Conservation (phyloP, 37 sponge, comb jelly and placozoan genomes). For the Tethya wilhelma region DNA sequence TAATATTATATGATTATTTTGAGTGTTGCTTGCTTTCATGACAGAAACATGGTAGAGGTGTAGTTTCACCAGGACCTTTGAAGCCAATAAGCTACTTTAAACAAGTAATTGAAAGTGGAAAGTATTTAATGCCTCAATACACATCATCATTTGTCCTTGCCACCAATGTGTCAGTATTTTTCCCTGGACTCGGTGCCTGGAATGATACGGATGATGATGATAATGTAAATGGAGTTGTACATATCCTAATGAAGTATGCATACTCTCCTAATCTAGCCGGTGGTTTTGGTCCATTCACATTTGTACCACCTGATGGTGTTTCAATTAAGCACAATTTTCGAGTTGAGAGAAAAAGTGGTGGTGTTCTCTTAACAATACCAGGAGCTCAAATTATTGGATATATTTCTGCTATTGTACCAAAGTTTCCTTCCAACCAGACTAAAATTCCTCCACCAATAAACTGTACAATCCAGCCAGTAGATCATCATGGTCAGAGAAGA, state of each 20-base stretch:
- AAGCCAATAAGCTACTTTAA: slow-evolving; percentile 5
- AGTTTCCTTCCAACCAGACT: slow-evolving; percentile 8
- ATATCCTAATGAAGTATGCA: slow-evolving; percentile 33
- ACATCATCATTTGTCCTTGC: slow-evolving; percentile 15
- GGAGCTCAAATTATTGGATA: slow-evolving; percentile 28
- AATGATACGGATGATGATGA: background rate
- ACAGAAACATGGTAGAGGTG: slow-evolving; percentile 6
- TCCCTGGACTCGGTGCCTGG: slow-evolving; percentile 16
- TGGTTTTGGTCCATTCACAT: slow-evolving; percentile 18
- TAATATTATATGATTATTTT: background rate
- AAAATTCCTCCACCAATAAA: too few relatives aligned
- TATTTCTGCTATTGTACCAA: background rate
- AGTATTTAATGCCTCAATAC: slow-evolving; percentile 23
- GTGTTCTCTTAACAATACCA: slow-evolving; percentile 5
- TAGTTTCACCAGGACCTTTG: slow-evolving; percentile 31
- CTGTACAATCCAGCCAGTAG: too few relatives aligned
- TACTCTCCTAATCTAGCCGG: slow-evolving; percentile 20
- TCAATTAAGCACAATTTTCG: background rate
- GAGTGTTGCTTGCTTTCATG: background rate
- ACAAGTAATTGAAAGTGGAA: slow-evolving; percentile 3
- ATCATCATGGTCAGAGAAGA: too few relatives aligned
- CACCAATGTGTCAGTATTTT: slow-evolving; percentile 9
- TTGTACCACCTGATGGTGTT: background rate
- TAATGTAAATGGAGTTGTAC: background rate
- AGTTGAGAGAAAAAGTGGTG: slow-evolving; percentile 12